A percentile compares a stretch with the other conserved stretches of the same genome.
phyloP scores from a whole-genome alignment of 2,888 invertebrate genomes.

The Deroplatys truncata region DNA sequence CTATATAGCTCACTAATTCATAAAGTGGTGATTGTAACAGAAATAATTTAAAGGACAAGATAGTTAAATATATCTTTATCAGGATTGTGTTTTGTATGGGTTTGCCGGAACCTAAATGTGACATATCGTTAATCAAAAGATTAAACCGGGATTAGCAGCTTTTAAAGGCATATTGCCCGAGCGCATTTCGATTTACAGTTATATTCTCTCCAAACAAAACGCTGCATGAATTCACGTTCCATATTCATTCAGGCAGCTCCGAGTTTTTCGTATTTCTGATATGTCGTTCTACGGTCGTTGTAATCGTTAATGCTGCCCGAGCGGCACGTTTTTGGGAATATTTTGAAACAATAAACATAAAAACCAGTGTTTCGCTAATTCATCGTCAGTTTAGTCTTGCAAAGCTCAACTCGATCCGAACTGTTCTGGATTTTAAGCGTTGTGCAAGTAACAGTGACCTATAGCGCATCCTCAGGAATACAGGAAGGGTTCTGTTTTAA shows the following conservation, averaged over 20 bases:
- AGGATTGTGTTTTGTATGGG: not conserved
- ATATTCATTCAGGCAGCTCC: not conserved
- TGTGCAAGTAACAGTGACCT: no score
- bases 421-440: no score
- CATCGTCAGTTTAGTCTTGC: no score
- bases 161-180: not conserved
- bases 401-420: no score
- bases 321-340: no score
- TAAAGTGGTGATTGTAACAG: not conserved
- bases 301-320: no score
- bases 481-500: no score
- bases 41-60: not conserved
- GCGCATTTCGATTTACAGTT: not conserved
- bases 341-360: no score
- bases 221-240: not conserved
- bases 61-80: not conserved
- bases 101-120: not conserved
- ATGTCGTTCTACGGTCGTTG: no score
- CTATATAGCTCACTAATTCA: not conserved
- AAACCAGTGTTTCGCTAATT: no score
- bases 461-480: no score
- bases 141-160: not conserved
- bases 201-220: not conserved
- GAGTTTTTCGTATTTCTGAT: no score
- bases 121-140: not conserved